Evolutionary conservation across 2,113 vertebrate genomes (phyloP), one percentile per base, ranked within the genome.

Genomic region (Parotia lawesii): DNA sequence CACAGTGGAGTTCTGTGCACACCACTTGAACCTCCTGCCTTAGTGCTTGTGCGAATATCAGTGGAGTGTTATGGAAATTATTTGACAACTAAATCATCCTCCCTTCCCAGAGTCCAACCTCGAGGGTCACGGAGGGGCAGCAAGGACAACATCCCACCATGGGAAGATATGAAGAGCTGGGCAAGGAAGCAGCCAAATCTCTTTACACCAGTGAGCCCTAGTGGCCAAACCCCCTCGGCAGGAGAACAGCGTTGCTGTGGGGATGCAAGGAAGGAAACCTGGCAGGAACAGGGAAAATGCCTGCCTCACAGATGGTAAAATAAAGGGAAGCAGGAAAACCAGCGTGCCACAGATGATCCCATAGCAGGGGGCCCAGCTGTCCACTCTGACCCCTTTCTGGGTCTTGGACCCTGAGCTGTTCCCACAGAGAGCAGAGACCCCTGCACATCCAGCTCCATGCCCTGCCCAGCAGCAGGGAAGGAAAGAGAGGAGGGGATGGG

Each of bases 111-210:
- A 12, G 9, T 47, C 53, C 57, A 45, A 2, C 31, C 61, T 54
- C 0, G 0, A 64, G 12, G 17, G 22, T 38, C 21, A 33, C 0
- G 0, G 62, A 54, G 11, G 28, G 29, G 33, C 71, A 64, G 58
- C 2, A 1, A 69, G n/a, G 60, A 48, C 24, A n/a, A 29, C 0
- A 0, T 40, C 58, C 37, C 37, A 37, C 64, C 20, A 5, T 0
- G 0, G 19, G 37, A 51, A 83, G 47, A 22, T 47, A 35, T 15
- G 14, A 71, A n/a, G 14, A 54, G 48, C 53, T 33, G 38, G 27
- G 19, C 48, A 77, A 29, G 28, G 57, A 40, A 87, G 29, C 38
- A 47, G 51, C 31, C 54, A 42, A 28, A 71, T 19, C 48, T 53
- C 35, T 44, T 44, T 23, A 37, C 20, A 28, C 37, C 23, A 29